Base-by-base conservation (phyloP, 2,797 vertebrate genomes). In the Chelon auratus region DNA sequence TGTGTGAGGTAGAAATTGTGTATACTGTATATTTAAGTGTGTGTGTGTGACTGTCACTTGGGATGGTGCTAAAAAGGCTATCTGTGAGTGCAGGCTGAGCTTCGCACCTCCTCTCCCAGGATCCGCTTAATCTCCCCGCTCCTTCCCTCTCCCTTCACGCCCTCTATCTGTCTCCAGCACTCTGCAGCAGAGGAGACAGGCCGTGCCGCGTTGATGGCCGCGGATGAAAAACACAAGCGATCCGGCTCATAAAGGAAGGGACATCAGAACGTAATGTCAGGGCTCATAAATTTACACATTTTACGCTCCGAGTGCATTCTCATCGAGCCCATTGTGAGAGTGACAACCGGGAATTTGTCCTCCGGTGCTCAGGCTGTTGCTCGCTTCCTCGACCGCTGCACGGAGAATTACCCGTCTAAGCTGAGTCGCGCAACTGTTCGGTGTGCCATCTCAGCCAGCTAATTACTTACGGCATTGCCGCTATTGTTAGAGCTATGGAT, bases 141-240 rank as follows among this genome's bases (percentile, higher is more conserved):
- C 72, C 74, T 68, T 66, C 68, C 60, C 24, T 26, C 52, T 73
- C 55, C 26, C 67, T 40, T 45, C 37, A 59, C 54, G 40, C 57
- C 63, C 66, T 76, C 78, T 85, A 69, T 87, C 85, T 77, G 72
- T 75, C 71, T 69, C n/a, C 60, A 13, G 3, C 78, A 76, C 59
- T 79, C 75, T 65, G 72, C 75, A 14, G 43, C 20, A 24, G 36
- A 72, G 51, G 67, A 72, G 66, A 78, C 57, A n/a, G 13, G 20
- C 45, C 30, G 62, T 42, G 59, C 24, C 24, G 3, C 24, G 66
- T 68, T 48, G 24, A 30, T 63, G 59, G 15, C 62, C 45, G 39
- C 59, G 36, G 54, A 72, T 66, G 58, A 13, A 50, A 60, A 77
- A 65, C 62, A 51, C 40, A 8, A 30, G 63, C 45, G 26, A 1